Conservation (phyloP, 2,797 vertebrate genomes). For the Sebastes jordani region DNA sequence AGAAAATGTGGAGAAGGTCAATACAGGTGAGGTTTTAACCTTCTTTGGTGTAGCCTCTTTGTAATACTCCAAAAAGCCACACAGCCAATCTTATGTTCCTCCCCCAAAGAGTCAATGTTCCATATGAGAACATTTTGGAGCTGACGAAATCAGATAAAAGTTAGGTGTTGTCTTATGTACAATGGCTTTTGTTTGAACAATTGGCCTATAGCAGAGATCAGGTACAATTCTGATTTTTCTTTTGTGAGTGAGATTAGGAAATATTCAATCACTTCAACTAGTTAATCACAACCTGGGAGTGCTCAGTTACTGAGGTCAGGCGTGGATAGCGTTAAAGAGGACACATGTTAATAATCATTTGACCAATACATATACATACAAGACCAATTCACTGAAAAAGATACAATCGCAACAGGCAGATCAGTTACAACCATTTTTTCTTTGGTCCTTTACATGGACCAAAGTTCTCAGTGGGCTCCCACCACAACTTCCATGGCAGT, state of each 20-base stretch:
- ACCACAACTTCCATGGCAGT: neutral
- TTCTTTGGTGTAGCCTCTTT: neutral
- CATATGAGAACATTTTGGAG: neutral
- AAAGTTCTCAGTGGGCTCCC: neutral
- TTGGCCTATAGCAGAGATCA: neutral
- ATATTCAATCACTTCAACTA: neutral
- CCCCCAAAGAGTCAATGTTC: neutral
- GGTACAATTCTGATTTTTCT: constrained; percentile 3
- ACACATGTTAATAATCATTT: neutral
- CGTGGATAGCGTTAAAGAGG: neutral
- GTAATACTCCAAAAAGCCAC: neutral
- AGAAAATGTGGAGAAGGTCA: neutral
- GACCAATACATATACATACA: neutral
- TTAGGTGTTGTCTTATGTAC: neutral
- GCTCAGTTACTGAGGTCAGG: neutral
- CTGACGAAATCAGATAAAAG: neutral
- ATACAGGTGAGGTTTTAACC: neutral
- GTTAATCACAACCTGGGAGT: neutral
- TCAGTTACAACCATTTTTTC: neutral
- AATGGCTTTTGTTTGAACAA: neutral
- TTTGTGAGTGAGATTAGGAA: constrained; percentile 23
- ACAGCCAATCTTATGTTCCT: neutral
- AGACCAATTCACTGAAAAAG: neutral
- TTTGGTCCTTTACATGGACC: neutral
- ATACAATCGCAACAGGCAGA: constrained; percentile 5